Percentiles rank a stretch among this genome's conserved stretches.
Evolutionary conservation across 2,113 vertebrate genomes (phyloP).

Genomic region (Oceanodroma tethys): DNA sequence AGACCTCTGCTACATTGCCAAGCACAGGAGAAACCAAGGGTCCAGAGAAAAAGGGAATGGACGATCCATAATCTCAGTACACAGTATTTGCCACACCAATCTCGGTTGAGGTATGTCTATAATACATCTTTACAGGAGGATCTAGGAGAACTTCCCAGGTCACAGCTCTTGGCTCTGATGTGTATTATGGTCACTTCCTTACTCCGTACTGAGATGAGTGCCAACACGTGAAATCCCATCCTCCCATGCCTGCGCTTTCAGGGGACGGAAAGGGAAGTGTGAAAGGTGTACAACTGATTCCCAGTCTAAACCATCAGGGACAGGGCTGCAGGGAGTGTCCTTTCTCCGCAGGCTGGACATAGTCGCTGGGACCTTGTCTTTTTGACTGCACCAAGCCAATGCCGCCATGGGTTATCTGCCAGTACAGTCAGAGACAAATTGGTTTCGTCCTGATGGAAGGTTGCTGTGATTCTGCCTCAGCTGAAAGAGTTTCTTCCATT

Average conservation of each 20-base stretch:
- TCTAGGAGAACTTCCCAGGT: not conserved
- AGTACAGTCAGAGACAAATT: not conserved
- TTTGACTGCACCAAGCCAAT: not conserved
- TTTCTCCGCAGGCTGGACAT: not conserved
- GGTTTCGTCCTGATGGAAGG: not conserved
- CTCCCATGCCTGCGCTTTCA: not conserved
- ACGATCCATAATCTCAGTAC: not conserved
- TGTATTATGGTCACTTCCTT: not conserved
- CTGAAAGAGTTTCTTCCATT: not conserved
- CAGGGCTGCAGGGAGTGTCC: not conserved
- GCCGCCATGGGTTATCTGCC: not conserved
- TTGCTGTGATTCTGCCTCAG: not conserved
- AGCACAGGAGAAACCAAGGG: not conserved
- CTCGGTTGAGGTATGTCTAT: not conserved
- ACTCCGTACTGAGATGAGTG: not conserved
- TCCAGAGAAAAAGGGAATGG: not conserved
- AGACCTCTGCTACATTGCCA: not conserved
- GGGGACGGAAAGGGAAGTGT: not conserved
- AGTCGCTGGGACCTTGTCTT: not conserved
- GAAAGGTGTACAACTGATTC: not conserved
- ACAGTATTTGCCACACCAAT: not conserved
- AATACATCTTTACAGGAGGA: not conserved
- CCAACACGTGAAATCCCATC: not conserved
- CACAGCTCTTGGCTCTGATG: not conserved
- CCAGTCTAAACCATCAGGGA: not conserved